phyloP scores from a whole-genome alignment of 2,888 invertebrate species.

The Watsonalla binaria region DNA sequence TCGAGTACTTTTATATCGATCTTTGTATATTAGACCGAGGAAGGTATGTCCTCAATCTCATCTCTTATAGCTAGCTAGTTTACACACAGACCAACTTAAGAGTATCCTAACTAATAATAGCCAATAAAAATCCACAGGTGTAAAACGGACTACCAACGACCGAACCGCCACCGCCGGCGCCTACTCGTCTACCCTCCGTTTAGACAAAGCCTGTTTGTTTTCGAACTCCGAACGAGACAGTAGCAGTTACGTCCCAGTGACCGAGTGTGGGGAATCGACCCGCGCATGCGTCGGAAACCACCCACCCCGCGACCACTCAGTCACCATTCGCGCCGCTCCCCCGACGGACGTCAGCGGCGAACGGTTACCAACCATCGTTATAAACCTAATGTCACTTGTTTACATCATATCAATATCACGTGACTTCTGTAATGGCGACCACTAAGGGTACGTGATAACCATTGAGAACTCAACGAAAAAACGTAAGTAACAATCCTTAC shows the following conservation, averaged over 20 bases:
- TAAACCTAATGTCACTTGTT: conserved; percentile 26
- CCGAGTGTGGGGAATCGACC: conserved; percentile 73
- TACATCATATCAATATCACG: conserved; percentile 17
- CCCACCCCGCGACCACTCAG: conserved; percentile 38
- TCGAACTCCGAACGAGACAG: conserved; percentile 46
- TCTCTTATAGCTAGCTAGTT: too few relatives aligned
- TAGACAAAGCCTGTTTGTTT: conserved; percentile 72
- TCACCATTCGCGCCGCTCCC: conserved; percentile 50
- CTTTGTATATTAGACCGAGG: background rate
- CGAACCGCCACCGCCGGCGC: conserved; percentile 50
- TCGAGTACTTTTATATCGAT: too few relatives aligned
- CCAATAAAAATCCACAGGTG: conserved; percentile 52
- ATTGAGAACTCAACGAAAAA: background rate
- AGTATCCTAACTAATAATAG: background rate
- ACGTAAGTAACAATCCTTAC: background rate
- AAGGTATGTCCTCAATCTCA: background rate
- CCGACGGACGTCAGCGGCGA: conserved; percentile 37
- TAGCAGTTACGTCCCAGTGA: conserved; percentile 64
- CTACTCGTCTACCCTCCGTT: conserved; percentile 57
- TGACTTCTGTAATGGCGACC: conserved; percentile 28
- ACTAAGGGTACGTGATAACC: conserved; percentile 30
- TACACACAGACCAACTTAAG: background rate
- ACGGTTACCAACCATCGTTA: conserved; percentile 22
- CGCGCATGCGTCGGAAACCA: conserved; percentile 57
- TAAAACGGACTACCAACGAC: conserved; percentile 48